Percentiles rank a stretch among this genome's conserved stretches.
Conservation (phyloP, 2,888 invertebrate species). For the Serrognathus titanus region DNA sequence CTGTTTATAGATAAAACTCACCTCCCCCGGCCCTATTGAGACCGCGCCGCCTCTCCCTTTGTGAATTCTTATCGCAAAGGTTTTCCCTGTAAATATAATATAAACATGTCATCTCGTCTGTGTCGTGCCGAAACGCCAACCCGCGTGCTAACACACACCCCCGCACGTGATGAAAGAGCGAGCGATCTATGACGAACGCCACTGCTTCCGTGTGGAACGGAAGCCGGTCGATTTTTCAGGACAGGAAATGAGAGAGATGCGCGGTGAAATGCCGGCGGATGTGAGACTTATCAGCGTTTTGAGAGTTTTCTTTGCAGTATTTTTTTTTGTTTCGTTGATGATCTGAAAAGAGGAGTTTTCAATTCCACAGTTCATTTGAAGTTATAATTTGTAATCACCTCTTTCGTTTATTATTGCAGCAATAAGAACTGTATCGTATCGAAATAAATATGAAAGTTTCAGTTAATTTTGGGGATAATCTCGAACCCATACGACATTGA, state of each 20-base stretch:
- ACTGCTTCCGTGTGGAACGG: conserved; percentile 12
- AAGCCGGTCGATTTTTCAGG: conserved; percentile 19
- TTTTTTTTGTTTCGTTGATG: no score
- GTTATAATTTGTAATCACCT: no score
- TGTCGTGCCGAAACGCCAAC: not conserved
- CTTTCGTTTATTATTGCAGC: no score
- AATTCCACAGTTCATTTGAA: no score
- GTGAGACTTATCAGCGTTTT: conserved; percentile 12
- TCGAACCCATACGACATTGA: no score
- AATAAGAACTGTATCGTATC: no score
- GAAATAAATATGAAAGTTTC: no score
- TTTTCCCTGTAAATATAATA: conserved; percentile 10
- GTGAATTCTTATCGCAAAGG: conserved; percentile 9
- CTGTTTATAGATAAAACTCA: no score
- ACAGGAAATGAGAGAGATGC: not conserved
- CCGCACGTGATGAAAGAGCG: conserved; percentile 1
- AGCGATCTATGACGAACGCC: conserved; percentile 11
- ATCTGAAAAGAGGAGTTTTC: no score
- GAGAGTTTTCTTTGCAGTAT: no score
- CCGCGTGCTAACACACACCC: not conserved
- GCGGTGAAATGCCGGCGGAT: conserved; percentile 5
- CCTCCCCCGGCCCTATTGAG: not conserved
- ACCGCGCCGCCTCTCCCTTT: not conserved
- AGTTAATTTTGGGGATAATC: no score
- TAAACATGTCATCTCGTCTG: conserved; percentile 2